Conservation (phyloP, 2,888 invertebrate species). For the Ormyrus nitidulus region DNA sequence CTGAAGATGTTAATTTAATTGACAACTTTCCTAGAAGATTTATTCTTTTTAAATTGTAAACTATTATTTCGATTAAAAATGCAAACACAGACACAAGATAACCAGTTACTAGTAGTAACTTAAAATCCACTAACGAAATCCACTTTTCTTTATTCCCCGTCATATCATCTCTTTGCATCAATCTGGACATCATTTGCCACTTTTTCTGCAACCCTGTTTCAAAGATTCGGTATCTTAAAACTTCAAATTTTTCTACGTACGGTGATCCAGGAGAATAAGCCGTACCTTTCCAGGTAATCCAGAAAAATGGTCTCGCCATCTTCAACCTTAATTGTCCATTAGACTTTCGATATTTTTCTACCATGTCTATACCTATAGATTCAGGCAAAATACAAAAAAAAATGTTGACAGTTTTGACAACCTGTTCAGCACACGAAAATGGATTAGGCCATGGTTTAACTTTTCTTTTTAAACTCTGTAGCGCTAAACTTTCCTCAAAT, state of each 20-base stretch:
- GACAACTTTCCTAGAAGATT: too few species aligned
- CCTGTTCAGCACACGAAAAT: background rate
- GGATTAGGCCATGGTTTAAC: background rate
- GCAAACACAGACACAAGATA: too few species aligned
- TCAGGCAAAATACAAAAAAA: slow-evolving; percentile 6
- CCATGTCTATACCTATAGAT: background rate
- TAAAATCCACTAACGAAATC: too few species aligned
- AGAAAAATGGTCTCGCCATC: slow-evolving; percentile 49
- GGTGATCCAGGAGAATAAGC: slow-evolving; percentile 48
- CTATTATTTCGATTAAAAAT: too few species aligned
- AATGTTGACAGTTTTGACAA: background rate
- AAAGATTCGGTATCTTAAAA: slow-evolving; percentile 9
- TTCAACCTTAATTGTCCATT: background rate
- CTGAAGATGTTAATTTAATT: too few species aligned
- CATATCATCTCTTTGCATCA: too few species aligned
- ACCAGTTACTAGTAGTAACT: too few species aligned
- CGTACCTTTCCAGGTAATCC: slow-evolving; percentile 43
- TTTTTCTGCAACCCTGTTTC: slow-evolving; percentile 34
- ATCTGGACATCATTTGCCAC: background rate
- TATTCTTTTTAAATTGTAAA: too few species aligned
- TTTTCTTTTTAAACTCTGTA: slow-evolving; percentile 1
- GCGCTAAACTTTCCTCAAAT: background rate
- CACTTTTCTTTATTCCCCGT: too few species aligned
- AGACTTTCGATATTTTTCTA: background rate
- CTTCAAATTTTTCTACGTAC: slow-evolving; percentile 42